Evolutionary conservation across 2,113 vertebrate genomes (phyloP).

Genomic region (Misgurnus mizolepis): DNA sequence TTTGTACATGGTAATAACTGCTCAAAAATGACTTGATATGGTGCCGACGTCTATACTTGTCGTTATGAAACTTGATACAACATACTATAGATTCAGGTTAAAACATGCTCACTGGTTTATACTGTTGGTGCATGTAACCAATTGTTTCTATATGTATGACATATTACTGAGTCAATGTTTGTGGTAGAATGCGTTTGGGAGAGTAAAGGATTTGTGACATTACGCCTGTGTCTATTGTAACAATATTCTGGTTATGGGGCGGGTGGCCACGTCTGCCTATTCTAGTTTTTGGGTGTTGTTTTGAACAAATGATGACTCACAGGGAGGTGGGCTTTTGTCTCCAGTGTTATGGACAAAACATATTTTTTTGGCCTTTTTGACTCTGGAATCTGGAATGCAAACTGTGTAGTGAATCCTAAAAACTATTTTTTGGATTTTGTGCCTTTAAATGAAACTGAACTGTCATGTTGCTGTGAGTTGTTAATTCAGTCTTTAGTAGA

Average conservation of each 20-base stretch:
- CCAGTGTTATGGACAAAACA: slow-evolving; percentile 21
- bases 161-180: neutral
- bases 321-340: neutral
- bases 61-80: too few relatives aligned
- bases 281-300: slow-evolving; percentile 30
- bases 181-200: neutral
- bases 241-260: neutral
- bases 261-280: neutral
- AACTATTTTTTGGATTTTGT: slow-evolving; percentile 21
- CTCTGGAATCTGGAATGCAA: neutral
- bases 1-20: neutral
- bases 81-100: neutral
- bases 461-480: too few relatives aligned
- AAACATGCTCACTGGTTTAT: neutral
- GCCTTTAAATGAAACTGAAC: neutral
- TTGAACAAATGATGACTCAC: slow-evolving; percentile 31
- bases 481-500: too few relatives aligned
- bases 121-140: neutral
- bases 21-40: too few relatives aligned
- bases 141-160: neutral
- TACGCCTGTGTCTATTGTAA: neutral
- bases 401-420: slow-evolving; percentile 7
- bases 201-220: slow-evolving; percentile 4
- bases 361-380: slow-evolving; percentile 4
- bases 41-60: too few relatives aligned